Evolutionary conservation across 1,140 invertebrate species (phyloP), one percentile per base, ranked within the genome.

Genomic region (Drosophila takahashii): DNA sequence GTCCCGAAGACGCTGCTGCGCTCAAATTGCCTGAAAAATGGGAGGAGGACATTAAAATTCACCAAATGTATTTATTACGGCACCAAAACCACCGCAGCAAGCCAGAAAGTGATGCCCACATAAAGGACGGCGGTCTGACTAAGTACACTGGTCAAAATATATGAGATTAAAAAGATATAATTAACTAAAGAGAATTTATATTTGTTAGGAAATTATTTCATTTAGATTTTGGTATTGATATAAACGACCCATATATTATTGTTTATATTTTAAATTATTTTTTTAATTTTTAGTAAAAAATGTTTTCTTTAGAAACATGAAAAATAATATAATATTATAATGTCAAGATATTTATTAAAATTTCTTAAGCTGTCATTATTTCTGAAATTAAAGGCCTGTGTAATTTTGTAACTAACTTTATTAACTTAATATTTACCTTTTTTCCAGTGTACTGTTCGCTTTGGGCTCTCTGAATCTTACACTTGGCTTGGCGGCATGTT

Each of bases 21-120:
- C 79, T 81, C 76, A 90, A 86, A 90, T 87, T 84, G 79, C 70
- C 83, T 84, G 87, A 76, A 90, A 90, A 90, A 86, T 78, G 76
- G 81, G 81, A 76, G 76, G 89, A 83, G 81, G 81, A 90, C 90
- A 91, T 91, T 90, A 91, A 91, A 91, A 91, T 91, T 90, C 79
- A 85, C 42, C 81, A 90, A 91, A 89, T 91, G 89, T 89, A 86
- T 91, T 91, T 91, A 91, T 91, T 91, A 91, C 81, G 76, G 81
- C 79, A 90, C 70, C 84, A 80, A 79, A 80, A 84, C 45, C 67
- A 48, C 51, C 42, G 51, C 74, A 77, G 53, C 65, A 71, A 77
- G 64, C 77, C 73, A 59, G 59, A 85, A 87, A 81, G 70, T 81
- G 81, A 86, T 86, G 81, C 84, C 84, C 84, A 89, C 84, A 81